Percentiles rank a stretch among this genome's conserved stretches.
Evolutionary conservation across 2,113 vertebrate species (phyloP).

Genomic region (Oreotrochilus melanogaster): DNA sequence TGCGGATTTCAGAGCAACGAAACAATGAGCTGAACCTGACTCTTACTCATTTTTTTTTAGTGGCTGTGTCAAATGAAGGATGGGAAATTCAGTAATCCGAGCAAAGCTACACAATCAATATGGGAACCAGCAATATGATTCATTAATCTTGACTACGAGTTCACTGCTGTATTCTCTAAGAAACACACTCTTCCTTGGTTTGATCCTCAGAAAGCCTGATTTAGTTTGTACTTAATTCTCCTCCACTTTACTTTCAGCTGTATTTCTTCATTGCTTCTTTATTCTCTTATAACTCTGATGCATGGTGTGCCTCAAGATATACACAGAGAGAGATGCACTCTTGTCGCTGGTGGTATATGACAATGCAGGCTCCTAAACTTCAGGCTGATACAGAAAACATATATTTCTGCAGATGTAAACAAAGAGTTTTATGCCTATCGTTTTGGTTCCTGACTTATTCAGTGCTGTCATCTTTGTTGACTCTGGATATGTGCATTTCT

Average conservation of each 20-base stretch:
- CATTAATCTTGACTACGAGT: background rate
- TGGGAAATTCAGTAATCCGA: background rate
- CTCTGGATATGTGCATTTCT: background rate
- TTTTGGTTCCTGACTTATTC: constrained; percentile 34
- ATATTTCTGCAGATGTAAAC: constrained; percentile 58
- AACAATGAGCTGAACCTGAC: background rate
- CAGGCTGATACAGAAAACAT: constrained; percentile 35
- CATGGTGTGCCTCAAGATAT: background rate
- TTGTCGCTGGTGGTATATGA: constrained; percentile 35
- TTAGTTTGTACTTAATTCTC: background rate
- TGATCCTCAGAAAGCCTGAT: background rate
- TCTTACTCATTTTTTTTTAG: background rate
- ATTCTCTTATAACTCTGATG: background rate
- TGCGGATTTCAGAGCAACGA: background rate
- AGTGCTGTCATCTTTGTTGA: background rate
- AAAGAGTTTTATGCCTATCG: constrained; percentile 50
- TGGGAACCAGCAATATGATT: background rate
- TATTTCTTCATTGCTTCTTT: constrained; percentile 13
- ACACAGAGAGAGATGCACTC: background rate
- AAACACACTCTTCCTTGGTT: background rate
- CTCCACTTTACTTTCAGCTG: background rate
- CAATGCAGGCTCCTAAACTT: constrained; percentile 1
- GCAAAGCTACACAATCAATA: background rate
- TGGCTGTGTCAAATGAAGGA: background rate
- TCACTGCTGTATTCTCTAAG: background rate